A percentile compares a stretch with the other conserved stretches of the same genome.
These are phyloP conservation scores for Saguinus imperator DNA, from an alignment of 2,113 vertebrate genomes.

Conservation along the genomic window DNA sequence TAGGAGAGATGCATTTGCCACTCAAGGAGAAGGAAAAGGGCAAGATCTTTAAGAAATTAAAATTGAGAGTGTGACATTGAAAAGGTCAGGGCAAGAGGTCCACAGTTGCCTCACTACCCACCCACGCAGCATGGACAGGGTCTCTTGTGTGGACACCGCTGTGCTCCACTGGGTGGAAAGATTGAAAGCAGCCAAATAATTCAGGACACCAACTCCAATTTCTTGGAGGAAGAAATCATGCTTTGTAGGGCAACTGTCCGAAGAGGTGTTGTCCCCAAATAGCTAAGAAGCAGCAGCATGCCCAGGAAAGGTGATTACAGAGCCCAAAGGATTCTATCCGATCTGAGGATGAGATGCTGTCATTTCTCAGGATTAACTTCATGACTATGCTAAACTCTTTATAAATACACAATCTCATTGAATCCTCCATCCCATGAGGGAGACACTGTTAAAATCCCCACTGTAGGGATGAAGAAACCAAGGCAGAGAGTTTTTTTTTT, in stretches of 20 bases:
- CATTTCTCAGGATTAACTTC: neutral
- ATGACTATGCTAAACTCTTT: neutral
- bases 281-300: neutral
- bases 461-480: neutral
- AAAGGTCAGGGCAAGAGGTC: neutral
- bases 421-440: neutral
- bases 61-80: neutral
- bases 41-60: neutral
- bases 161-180: neutral
- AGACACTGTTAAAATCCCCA: neutral
- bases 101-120: neutral
- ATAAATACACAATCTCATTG: neutral
- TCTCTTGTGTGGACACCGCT: neutral
- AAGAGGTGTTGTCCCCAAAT: neutral
- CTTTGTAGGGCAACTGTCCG: neutral
- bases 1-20: neutral
- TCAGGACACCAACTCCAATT: neutral
- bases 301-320: neutral
- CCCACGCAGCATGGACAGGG: fast-evolving
- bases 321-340: neutral
- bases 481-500: neutral
- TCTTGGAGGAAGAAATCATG: too few relatives aligned
- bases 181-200: too few relatives aligned
- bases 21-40: neutral
- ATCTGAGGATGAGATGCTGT: neutral